Percentiles rank a stretch among this genome's conserved stretches.
Conservation (phyloP, 2,113 vertebrate genomes). For the Phrynosoma blainvillii region DNA sequence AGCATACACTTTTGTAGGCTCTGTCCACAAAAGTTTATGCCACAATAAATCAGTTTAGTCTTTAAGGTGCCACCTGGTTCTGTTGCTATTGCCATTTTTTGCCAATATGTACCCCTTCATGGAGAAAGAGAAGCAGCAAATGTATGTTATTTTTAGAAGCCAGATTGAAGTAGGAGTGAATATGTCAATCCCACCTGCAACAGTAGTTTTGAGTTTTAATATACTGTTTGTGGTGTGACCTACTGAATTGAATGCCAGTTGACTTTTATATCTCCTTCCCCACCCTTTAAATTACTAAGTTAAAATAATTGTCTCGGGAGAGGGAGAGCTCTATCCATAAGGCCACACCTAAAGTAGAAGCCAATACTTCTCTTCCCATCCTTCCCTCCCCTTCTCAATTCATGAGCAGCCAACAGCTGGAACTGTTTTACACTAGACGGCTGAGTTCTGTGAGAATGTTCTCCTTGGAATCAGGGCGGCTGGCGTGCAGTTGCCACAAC, state of each 20-base stretch:
- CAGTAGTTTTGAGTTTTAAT: constrained; percentile 32
- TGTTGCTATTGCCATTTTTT: background rate
- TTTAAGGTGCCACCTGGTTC: background rate
- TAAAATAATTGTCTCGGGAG: constrained; percentile 56
- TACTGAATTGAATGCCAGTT: constrained; percentile 53
- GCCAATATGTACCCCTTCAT: background rate
- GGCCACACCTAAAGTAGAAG: constrained; percentile 77
- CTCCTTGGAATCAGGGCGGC: constrained; percentile 53
- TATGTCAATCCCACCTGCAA: constrained; percentile 47
- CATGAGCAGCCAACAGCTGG: constrained; percentile 78
- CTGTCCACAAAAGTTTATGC: constrained; percentile 5
- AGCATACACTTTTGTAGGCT: background rate
- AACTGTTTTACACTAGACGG: constrained; percentile 74
- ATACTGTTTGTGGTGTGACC: constrained; percentile 31
- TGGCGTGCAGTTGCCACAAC: no score
- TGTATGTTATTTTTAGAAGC: constrained; percentile 20
- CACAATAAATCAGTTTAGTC: constrained; percentile 2
- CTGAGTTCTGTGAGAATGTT: constrained; percentile 69
- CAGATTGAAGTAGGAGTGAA: constrained; percentile 6
- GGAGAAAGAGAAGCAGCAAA: constrained; percentile 13
- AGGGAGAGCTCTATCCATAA: constrained; percentile 55
- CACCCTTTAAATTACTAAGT: constrained; percentile 61
- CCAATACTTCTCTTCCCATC: constrained; percentile 56
- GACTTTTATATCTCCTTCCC: constrained; percentile 51
- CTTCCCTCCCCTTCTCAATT: constrained; percentile 36